Evolutionary conservation across 2,113 vertebrate genomes (phyloP).

Genomic region (Ameiurus melas): DNA sequence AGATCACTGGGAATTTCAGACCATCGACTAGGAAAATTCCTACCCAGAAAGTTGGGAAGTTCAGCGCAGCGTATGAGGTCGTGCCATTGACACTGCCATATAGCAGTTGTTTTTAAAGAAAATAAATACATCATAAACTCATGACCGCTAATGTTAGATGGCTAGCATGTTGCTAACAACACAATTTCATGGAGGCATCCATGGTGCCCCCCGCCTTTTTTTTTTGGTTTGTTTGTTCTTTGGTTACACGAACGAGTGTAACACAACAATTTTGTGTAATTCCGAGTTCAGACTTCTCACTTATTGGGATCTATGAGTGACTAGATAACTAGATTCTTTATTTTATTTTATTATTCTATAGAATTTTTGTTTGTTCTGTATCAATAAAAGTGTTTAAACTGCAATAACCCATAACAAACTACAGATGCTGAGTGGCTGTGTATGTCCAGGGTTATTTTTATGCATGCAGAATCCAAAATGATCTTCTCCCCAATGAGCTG

Average conservation of each 20-base stretch:
- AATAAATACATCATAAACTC: background rate
- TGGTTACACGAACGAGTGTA: too few species aligned
- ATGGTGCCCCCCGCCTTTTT: background rate
- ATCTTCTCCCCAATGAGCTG: conserved; percentile 16
- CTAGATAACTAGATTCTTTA: too few species aligned
- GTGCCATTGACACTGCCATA: background rate
- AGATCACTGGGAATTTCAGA: background rate
- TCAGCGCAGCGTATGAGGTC: background rate
- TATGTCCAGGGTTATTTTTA: background rate
- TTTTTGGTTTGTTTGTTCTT: too few species aligned
- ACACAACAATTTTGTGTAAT: background rate
- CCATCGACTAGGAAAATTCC: background rate
- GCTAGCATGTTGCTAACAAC: background rate
- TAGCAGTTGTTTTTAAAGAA: background rate
- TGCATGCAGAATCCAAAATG: background rate
- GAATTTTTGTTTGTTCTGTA: background rate
- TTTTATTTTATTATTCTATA: too few species aligned
- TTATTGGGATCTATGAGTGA: background rate
- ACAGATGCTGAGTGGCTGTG: background rate
- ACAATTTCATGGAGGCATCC: background rate
- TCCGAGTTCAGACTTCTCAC: background rate
- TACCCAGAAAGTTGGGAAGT: background rate
- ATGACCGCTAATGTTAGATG: background rate
- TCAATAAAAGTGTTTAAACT: background rate
- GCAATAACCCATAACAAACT: background rate